phyloP scores from a whole-genome alignment of 1,140 invertebrate genomes.

The Lineus longissimus region DNA sequence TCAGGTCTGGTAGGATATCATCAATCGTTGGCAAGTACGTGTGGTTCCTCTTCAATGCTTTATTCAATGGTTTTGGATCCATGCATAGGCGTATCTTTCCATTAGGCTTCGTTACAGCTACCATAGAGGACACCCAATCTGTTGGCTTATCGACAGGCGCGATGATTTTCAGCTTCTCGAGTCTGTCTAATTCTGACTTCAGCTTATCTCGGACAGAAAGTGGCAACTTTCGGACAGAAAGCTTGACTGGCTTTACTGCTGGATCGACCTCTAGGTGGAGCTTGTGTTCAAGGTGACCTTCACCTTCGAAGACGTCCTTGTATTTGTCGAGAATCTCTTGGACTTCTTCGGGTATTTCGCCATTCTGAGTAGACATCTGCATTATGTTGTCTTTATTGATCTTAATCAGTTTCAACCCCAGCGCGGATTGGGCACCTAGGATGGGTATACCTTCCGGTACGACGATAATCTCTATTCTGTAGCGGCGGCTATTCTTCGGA shows the following conservation, averaged over 20 bases:
- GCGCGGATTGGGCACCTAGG: slow-evolving; percentile 11
- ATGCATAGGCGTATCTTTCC: slow-evolving; percentile 19
- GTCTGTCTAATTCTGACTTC: slow-evolving; percentile 16
- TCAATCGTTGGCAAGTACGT: slow-evolving; percentile 16
- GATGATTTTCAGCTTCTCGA: slow-evolving; percentile 29
- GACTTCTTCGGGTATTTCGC: not conserved
- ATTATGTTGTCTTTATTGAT: slow-evolving; percentile 13
- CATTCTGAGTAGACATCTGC: not conserved
- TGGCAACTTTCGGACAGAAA: slow-evolving; percentile 10
- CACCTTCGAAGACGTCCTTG: slow-evolving; percentile 9
- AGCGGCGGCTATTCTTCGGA: slow-evolving; percentile 13
- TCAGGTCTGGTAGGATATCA: slow-evolving; percentile 30
- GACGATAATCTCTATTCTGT: slow-evolving; percentile 18
- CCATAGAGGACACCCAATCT: slow-evolving; percentile 29
- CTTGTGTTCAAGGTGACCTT: slow-evolving; percentile 8
- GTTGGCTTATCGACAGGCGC: slow-evolving; percentile 34
- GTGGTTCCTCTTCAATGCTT: slow-evolving; percentile 27
- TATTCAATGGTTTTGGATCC: slow-evolving; percentile 35
- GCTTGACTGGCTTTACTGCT: not conserved
- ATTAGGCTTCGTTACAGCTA: slow-evolving; percentile 26
- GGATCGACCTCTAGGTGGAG: slow-evolving; percentile 16
- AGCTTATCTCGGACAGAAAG: slow-evolving; percentile 13
- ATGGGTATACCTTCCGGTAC: slow-evolving; percentile 13
- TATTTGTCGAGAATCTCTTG: not conserved
- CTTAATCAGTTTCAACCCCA: slow-evolving; percentile 16